These are phyloP conservation scores for Neoscelio sp. DNA, from an alignment of 2,888 invertebrate species.

Conservation along the genomic window DNA sequence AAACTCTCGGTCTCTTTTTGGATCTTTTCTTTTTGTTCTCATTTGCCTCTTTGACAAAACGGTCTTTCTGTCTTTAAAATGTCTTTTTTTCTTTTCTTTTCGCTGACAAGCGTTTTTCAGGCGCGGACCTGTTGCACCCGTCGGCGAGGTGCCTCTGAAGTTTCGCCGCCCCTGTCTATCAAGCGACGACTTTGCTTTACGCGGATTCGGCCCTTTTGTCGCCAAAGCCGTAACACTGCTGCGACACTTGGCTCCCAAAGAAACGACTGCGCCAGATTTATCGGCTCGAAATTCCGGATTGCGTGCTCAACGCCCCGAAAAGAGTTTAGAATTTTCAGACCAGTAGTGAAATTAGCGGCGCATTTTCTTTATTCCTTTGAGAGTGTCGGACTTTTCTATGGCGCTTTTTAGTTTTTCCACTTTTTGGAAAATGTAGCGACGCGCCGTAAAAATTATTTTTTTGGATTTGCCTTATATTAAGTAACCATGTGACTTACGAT, in stretches of 20 bases:
- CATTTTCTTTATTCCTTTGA: no score
- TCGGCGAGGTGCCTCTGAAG: constrained; percentile 76
- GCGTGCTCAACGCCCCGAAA: constrained; percentile 39
- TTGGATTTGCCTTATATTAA: no score
- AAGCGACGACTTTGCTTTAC: constrained; percentile 78
- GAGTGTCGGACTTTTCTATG: no score
- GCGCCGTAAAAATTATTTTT: no score
- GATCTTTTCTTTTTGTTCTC: constrained; percentile 53
- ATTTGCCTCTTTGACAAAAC: constrained; percentile 68
- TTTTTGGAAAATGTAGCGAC: no score
- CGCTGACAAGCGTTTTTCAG: constrained; percentile 75
- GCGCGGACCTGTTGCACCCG: constrained; percentile 19
- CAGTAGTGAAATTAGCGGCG: constrained; percentile 29
- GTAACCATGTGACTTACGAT: no score
- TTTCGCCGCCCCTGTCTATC: constrained; percentile 79
- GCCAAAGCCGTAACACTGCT: constrained; percentile 69
- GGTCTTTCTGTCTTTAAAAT: constrained; percentile 73
- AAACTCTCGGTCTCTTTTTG: constrained; percentile 13
- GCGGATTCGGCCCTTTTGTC: constrained; percentile 81
- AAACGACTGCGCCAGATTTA: constrained; percentile 76
- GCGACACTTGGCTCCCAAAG: constrained; percentile 73
- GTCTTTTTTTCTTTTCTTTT: no score
- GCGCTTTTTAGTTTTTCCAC: no score
- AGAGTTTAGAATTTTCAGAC: constrained; percentile 25
- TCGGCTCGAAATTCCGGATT: constrained; percentile 68